A percentile compares a stretch with the other conserved stretches of the same genome.
Conservation (phyloP, 2,888 invertebrate genomes). For the Plebejus argus region DNA sequence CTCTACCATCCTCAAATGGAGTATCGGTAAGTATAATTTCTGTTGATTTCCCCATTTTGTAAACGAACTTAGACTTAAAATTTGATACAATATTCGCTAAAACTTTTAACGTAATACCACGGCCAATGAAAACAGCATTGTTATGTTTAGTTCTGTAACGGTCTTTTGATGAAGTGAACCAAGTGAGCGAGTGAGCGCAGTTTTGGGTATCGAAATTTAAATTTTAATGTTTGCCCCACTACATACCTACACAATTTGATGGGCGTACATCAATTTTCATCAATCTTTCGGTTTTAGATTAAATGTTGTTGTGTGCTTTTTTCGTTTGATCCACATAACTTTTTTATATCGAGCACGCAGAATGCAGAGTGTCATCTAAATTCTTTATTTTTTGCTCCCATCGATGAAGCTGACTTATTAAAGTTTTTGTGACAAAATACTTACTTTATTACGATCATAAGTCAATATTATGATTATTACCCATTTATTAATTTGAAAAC, state of each 20-base stretch:
- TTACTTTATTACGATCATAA: background rate
- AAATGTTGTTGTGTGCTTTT: constrained; percentile 39
- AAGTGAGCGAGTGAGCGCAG: constrained; percentile 45
- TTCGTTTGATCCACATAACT: constrained; percentile 39
- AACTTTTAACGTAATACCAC: constrained; percentile 32
- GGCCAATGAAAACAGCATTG: constrained; percentile 42
- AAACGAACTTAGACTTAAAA: background rate
- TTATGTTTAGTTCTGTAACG: constrained; percentile 45
- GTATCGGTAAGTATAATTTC: background rate
- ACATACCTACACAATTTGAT: constrained; percentile 41
- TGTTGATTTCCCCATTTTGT: background rate
- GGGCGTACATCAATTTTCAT: constrained; percentile 44
- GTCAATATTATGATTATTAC: background rate
- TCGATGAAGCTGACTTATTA: constrained; percentile 15
- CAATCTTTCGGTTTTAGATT: constrained; percentile 44
- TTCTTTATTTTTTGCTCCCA: constrained; percentile 16
- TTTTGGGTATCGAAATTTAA: constrained; percentile 48
- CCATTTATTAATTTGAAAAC: background rate
- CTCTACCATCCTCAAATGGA: background rate
- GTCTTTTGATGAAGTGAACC: constrained; percentile 47
- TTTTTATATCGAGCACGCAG: constrained; percentile 32
- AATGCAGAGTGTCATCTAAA: constrained; percentile 11
- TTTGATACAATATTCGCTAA: constrained; percentile 33
- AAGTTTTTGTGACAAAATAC: constrained; percentile 9
- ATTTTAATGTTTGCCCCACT: constrained; percentile 44